Evolutionary conservation across 2,888 invertebrate species (phyloP).

Genomic region (Neocrepidodera transversa): DNA sequence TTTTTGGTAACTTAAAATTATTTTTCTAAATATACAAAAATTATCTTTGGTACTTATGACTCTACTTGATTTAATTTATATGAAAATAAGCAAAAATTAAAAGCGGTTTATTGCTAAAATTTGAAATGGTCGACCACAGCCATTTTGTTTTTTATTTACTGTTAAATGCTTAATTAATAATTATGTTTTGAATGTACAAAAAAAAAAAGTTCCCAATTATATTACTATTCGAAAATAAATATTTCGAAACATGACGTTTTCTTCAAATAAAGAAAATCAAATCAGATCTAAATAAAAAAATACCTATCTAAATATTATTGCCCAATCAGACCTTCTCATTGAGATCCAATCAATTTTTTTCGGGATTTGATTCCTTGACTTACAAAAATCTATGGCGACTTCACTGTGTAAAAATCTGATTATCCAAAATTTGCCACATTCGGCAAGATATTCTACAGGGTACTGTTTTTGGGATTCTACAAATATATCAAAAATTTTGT

Average conservation of each 20-base stretch:
- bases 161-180: not conserved
- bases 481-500: no score
- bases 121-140: constrained; percentile 18
- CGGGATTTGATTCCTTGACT: no score
- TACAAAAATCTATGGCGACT: no score
- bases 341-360: constrained; percentile 16
- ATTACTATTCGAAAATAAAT: constrained; percentile 16
- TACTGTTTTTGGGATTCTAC: no score
- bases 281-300: constrained; percentile 10
- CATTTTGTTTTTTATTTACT: constrained; percentile 13
- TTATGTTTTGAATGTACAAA: not conserved
- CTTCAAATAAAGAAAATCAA: constrained; percentile 16
- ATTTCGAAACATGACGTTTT: constrained; percentile 7
- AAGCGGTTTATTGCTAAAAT: not conserved
- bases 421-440: no score
- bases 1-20: constrained; percentile 32
- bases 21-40: constrained; percentile 22
- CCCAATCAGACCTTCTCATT: constrained; percentile 11
- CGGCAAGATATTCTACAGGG: no score
- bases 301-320: constrained; percentile 15
- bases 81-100: not conserved
- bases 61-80: not conserved
- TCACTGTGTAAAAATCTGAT: no score
- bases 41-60: constrained; percentile 21
- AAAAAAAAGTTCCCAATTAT: not conserved